Evolutionary conservation across 2,888 invertebrate species (phyloP), one percentile per base, ranked within the genome.

Genomic region (Chloroclystis v-ata): DNA sequence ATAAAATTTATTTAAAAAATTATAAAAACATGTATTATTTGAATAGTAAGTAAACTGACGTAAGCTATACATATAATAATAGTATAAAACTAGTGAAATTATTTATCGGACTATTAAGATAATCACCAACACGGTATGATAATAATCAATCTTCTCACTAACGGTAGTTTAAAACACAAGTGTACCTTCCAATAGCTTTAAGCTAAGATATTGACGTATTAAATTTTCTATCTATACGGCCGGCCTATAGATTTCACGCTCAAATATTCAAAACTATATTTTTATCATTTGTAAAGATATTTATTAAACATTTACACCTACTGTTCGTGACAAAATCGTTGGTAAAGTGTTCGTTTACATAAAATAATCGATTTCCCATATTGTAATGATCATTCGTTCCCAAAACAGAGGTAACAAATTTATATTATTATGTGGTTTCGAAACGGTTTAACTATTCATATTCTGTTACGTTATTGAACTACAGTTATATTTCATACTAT

Each of bases 41-140:
- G n/a, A n/a, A n/a, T n/a, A n/a, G n/a, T n/a, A n/a, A n/a, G n/a
- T n/a, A n/a, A n/a, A n/a, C n/a, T n/a, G n/a, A n/a, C n/a, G n/a
- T n/a, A n/a, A n/a, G n/a, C n/a, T n/a, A n/a, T n/a, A n/a, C n/a
- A 20, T 20, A 4, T 20, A 20, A 20, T 4, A 5, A 5, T 20
- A 20, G 5, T 20, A 4, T 20, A 20, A 5, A 2, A 20, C 20
- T 20, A 2, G 33, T 37, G 43, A 52, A 56, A 51, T 49, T 40
- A 44, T 60, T 45, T 52, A 57, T 49, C 57, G 42, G 44, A 48
- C 59, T 51, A 53, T 63, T 67, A 62, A 63, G 65, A 42, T 61
- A 69, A 67, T 65, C 46, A 47, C 39, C 43, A 54, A 48, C 63
- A 69, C 55, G 37, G 38, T 69, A 68, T 69, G 67, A 48, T 57